These are phyloP conservation scores for Chondrilla cf. caribensis DNA, from an alignment of 37 sponge, comb jelly and placozoan species.

Conservation along the genomic window DNA sequence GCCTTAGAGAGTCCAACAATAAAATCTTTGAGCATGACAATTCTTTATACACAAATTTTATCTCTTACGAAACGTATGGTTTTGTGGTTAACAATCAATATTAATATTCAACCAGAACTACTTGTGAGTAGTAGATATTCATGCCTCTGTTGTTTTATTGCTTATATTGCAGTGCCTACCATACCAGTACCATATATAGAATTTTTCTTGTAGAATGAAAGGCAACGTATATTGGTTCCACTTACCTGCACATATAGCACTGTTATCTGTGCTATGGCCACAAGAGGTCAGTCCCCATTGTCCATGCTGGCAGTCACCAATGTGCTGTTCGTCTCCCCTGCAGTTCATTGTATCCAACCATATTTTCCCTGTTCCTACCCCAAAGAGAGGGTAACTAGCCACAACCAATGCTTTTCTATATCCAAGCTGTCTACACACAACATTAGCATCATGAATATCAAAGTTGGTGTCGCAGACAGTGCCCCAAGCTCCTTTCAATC, in stretches of 20 bases:
- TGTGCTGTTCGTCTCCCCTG: neutral
- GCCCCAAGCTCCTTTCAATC: constrained; percentile 53
- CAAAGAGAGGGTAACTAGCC: neutral
- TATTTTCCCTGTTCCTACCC: neutral
- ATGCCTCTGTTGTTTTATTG: too few species aligned
- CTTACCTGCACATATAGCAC: constrained; percentile 25
- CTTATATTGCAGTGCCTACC: too few species aligned
- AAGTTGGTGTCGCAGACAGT: constrained; percentile 61
- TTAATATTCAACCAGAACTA: too few species aligned
- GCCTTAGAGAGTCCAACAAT: too few species aligned
- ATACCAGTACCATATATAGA: too few species aligned
- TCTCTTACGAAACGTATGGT: too few species aligned
- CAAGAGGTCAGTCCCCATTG: constrained; percentile 24
- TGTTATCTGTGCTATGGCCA: constrained; percentile 10
- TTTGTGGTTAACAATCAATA: too few species aligned
- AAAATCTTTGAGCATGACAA: too few species aligned
- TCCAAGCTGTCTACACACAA: constrained; percentile 40
- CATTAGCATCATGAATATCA: constrained; percentile 53
- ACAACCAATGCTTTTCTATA: neutral
- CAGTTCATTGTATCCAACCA: neutral
- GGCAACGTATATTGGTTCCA: too few species aligned
- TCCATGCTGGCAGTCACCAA: neutral
- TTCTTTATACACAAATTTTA: too few species aligned
- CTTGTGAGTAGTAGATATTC: too few species aligned
- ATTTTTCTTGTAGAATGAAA: too few species aligned